Base-by-base conservation (phyloP, 2,797 vertebrate genomes). In the Potorous gilbertii region DNA sequence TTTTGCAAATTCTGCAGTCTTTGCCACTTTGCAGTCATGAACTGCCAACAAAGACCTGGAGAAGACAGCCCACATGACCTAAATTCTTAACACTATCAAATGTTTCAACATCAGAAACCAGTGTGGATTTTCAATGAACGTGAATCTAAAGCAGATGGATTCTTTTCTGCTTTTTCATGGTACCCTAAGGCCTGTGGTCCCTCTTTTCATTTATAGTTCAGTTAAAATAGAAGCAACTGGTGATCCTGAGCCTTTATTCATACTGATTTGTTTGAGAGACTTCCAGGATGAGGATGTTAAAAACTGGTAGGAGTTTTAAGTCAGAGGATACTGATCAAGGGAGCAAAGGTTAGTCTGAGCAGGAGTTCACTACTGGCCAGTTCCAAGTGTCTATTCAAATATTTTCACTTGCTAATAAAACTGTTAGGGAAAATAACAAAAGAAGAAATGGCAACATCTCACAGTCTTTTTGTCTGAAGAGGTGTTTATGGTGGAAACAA, bases 211-310 rank as follows among this genome's bases (percentile, higher is more conserved):
- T 14, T 0, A 66, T 89, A 27, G 93, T 94, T 57, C 54, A 40
- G 0, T 18, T 52, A 96, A 40, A 89, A 55, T 50, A 89, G 14
- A 3, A 18, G 91, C 95, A 28, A 98, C 89, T 91, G 96, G 81
- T 16, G 94, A 31, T 92, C 95, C 93, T 94, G 93, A 97, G 66
- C 59, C 94, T 34, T 90, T 95, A 94, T 66, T 94, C 34, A 96
- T 96, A 94, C 55, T 54, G 95, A 81, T 96, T 98, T 97, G 94
- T 96, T 93, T 98, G 95, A 97, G 97, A 98, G 97, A 96, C 29
- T 95, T 98, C 55, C 93, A 91, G 96, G 96, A 93, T 97, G 50
- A 98, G 97, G 93, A 96, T 96, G 96, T 98, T 94, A 96, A 96
- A 97, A 96, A 92, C 28, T 92, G 89, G 81, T 5, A 94, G 59